A percentile compares a stretch with the other conserved stretches of the same genome.
These are phyloP conservation scores for Euspilapteryx auroguttella DNA, from an alignment of 2,888 invertebrate genomes.

Conservation along the genomic window DNA sequence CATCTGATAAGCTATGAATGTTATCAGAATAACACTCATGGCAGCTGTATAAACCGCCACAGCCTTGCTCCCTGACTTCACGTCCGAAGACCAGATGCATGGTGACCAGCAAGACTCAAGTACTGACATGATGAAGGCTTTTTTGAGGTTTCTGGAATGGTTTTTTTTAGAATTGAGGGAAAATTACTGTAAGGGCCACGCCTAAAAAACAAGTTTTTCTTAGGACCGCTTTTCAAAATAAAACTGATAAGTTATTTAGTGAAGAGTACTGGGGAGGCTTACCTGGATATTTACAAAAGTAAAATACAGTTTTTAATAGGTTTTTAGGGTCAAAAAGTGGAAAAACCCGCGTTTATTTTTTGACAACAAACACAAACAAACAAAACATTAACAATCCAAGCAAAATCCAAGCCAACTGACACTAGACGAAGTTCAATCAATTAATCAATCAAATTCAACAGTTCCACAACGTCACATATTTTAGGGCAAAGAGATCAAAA, in stretches of 20 bases:
- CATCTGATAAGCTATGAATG: slow-evolving; percentile 74
- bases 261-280: too few species aligned
- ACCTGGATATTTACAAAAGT: too few species aligned
- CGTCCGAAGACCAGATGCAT: slow-evolving; percentile 79
- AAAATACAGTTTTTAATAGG: too few species aligned
- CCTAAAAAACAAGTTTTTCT: slow-evolving; percentile 7
- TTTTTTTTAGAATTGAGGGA: neutral
- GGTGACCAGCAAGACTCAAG: slow-evolving; percentile 86
- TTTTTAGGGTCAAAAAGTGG: too few species aligned
- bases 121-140: slow-evolving; percentile 61
- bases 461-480: too few species aligned
- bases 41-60: slow-evolving; percentile 81
- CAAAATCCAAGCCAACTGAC: too few species aligned
- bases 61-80: slow-evolving; percentile 75
- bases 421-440: too few species aligned
- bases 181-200: slow-evolving; percentile 7
- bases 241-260: neutral
- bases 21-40: slow-evolving; percentile 73
- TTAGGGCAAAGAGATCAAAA: too few species aligned
- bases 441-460: too few species aligned
- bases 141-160: neutral
- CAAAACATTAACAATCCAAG: too few species aligned
- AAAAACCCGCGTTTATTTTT: too few species aligned
- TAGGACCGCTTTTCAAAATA: neutral
- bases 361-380: too few species aligned